A percentile compares a stretch with the other conserved stretches of the same genome.
Conservation (phyloP, 2,888 invertebrate species). For the Mamestra brassicae region DNA sequence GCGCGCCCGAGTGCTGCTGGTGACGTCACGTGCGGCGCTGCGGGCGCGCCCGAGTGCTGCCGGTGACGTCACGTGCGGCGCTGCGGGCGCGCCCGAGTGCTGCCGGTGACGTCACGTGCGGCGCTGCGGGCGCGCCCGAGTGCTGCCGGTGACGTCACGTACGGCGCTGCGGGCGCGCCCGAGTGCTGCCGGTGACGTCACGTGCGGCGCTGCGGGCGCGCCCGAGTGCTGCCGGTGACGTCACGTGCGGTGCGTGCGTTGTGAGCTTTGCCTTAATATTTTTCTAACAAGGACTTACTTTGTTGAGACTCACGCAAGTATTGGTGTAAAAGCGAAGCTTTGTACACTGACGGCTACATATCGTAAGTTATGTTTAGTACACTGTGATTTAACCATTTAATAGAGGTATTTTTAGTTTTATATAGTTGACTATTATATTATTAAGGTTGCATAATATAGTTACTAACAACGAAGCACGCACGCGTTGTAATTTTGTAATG, state of each 20-base stretch:
- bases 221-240: not conserved
- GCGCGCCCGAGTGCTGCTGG: slow-evolving; percentile 40
- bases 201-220: slow-evolving; percentile 4
- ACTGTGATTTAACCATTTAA: slow-evolving; percentile 65
- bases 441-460: slow-evolving; percentile 64
- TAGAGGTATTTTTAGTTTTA: slow-evolving; percentile 56
- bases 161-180: not conserved
- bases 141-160: not conserved
- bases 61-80: not conserved
- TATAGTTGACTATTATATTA: slow-evolving; percentile 53
- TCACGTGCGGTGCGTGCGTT: slow-evolving; percentile 6
- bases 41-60: not conserved
- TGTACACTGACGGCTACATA: slow-evolving; percentile 59
- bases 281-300: slow-evolving; percentile 51
- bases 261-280: slow-evolving; percentile 58
- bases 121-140: no score
- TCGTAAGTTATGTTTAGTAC: slow-evolving; percentile 63
- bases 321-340: slow-evolving; percentile 61
- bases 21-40: slow-evolving; percentile 4
- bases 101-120: slow-evolving; percentile 14
- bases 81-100: not conserved
- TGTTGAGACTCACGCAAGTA: slow-evolving; percentile 53
- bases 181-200: slow-evolving; percentile 6
- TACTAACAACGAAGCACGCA: slow-evolving; percentile 56
- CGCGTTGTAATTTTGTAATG: slow-evolving; percentile 60